Evolutionary conservation across 2,888 invertebrate species (phyloP).

Genomic region (Phania funesta): DNA sequence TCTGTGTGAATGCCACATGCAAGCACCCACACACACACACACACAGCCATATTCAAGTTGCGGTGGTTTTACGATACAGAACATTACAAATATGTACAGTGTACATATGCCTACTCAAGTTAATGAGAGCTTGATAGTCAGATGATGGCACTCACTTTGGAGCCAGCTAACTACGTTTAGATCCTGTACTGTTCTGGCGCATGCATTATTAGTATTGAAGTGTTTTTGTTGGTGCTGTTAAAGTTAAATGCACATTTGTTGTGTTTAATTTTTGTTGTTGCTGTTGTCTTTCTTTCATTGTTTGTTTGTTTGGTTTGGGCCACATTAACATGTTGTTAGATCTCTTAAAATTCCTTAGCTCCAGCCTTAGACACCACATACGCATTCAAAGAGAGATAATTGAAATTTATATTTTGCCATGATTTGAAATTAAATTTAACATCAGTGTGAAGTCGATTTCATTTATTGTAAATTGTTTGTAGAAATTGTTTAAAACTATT

Average conservation of each 20-base stretch:
- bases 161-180: constrained; percentile 7
- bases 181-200: constrained; percentile 22
- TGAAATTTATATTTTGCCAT: constrained; percentile 34
- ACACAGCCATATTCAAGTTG: not conserved
- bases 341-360: constrained; percentile 6
- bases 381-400: constrained; percentile 44
- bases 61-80: constrained; percentile 19
- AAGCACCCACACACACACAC: not conserved
- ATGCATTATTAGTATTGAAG: constrained; percentile 33
- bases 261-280: constrained; percentile 12
- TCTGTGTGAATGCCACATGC: not conserved
- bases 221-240: constrained; percentile 22
- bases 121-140: too few relatives aligned
- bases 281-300: not conserved
- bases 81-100: not conserved
- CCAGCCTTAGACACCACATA: not conserved
- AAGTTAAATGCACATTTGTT: constrained; percentile 54
- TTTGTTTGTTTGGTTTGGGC: constrained; percentile 10
- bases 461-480: constrained; percentile 25
- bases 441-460: constrained; percentile 28
- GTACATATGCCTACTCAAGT: too few relatives aligned
- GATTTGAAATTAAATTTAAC: constrained; percentile 48
- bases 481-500: constrained; percentile 22
- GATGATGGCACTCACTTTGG: constrained; percentile 1
- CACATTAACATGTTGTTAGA: constrained; percentile 47